Conservation (phyloP, 2,113 vertebrate genomes). For the Ochotona curzoniae region DNA sequence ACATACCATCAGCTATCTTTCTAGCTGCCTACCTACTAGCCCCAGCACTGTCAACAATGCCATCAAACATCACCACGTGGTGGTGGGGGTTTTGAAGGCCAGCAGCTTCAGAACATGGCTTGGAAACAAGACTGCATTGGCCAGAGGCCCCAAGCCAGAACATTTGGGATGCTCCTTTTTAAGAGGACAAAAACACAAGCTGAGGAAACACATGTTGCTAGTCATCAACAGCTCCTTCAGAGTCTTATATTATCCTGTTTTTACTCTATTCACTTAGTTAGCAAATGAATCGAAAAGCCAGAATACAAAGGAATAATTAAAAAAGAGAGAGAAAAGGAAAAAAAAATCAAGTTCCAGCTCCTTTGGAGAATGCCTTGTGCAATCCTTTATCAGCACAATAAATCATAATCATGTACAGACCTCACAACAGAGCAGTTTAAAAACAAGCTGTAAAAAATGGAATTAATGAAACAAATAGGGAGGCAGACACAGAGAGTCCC, state of each 20-base stretch:
- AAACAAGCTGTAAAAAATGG: slow-evolving; percentile 56
- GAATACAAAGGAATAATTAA: slow-evolving; percentile 27
- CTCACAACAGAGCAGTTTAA: slow-evolving; percentile 59
- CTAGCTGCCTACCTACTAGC: slow-evolving; percentile 59
- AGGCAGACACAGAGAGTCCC: slow-evolving; percentile 41
- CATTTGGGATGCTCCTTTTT: neutral
- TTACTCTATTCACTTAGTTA: slow-evolving; percentile 18
- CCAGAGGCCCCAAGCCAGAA: neutral
- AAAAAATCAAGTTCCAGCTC: neutral
- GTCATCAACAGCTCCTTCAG: slow-evolving; percentile 32
- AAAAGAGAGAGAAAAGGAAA: neutral
- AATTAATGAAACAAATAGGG: slow-evolving; percentile 37
- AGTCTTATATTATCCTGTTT: slow-evolving; percentile 5
- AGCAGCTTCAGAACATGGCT: slow-evolving; percentile 25
- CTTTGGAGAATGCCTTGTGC: slow-evolving; percentile 45
- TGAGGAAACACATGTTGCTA: slow-evolving; percentile 5
- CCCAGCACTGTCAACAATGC: slow-evolving; percentile 53
- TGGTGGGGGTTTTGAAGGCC: slow-evolving; percentile 65
- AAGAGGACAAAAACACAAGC: slow-evolving; percentile 39
- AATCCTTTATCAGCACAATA: slow-evolving; percentile 48
- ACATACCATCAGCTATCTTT: slow-evolving; percentile 63
- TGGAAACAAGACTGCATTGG: slow-evolving; percentile 9
- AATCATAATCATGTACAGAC: slow-evolving; percentile 58
- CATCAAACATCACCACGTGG: slow-evolving; percentile 10
- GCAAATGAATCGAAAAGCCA: slow-evolving; percentile 57